Conservation (phyloP, 2,888 invertebrate genomes). For the Apodemia duryi region DNA sequence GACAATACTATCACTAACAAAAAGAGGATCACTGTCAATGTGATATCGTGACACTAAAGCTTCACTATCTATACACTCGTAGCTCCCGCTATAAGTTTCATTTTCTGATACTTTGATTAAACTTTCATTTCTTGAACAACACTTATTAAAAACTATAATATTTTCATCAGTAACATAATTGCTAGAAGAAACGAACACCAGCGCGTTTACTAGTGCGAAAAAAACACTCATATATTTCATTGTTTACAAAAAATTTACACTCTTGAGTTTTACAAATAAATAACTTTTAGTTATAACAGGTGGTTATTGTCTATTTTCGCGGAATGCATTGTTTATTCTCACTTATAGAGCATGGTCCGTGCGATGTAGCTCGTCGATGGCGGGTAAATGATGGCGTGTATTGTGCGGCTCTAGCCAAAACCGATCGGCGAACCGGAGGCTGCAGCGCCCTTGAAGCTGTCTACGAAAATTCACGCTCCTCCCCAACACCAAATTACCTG, state of each 20-base stretch:
- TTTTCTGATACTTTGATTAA: conserved; percentile 50
- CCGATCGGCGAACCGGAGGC: conserved; percentile 43
- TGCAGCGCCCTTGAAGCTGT: conserved; percentile 59
- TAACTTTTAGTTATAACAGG: conserved; percentile 48
- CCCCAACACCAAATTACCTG: conserved; percentile 23
- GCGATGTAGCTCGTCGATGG: conserved; percentile 47
- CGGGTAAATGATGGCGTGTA: conserved; percentile 40
- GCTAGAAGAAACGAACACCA: conserved; percentile 22
- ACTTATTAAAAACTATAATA: conserved; percentile 54
- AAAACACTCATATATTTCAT: conserved; percentile 53
- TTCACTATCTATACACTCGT: conserved; percentile 50
- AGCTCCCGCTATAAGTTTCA: conserved; percentile 34
- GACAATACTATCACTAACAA: conserved; percentile 44
- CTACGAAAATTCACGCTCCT: conserved; percentile 32
- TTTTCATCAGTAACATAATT: conserved; percentile 33
- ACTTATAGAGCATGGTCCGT: conserved; percentile 39
- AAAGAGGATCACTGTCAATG: conserved; percentile 44
- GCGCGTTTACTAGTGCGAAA: conserved; percentile 40
- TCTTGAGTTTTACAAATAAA: conserved; percentile 28
- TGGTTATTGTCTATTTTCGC: conserved; percentile 53
- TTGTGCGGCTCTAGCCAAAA: conserved; percentile 34
- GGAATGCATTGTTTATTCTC: conserved; percentile 51
- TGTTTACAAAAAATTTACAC: conserved; percentile 30
- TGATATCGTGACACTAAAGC: conserved; percentile 41
- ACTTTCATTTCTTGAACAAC: conserved; percentile 53